Evolutionary conservation across 2,888 invertebrate species (phyloP).

Genomic region (Leptopilina myrica): DNA sequence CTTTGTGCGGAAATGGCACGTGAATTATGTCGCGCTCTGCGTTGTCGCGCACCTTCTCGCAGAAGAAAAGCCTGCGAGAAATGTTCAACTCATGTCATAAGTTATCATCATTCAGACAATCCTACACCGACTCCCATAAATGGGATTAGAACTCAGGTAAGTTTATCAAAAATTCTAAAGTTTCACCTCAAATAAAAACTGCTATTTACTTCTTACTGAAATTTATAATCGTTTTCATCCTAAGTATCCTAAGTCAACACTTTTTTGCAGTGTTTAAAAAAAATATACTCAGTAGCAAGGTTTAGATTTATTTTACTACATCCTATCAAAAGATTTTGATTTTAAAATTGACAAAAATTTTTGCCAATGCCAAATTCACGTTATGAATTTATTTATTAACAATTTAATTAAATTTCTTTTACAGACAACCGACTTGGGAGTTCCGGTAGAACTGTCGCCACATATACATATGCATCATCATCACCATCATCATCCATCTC

Average conservation of each 20-base stretch:
- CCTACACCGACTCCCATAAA: conserved; percentile 76
- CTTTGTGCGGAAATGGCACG: conserved; percentile 89
- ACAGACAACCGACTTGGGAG: conserved; percentile 76
- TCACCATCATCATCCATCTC: conserved; percentile 58
- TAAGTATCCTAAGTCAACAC: no score
- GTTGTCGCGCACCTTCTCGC: conserved; percentile 81
- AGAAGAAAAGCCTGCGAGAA: conserved; percentile 82
- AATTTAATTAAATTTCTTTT: conserved; percentile 51
- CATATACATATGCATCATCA: conserved; percentile 76
- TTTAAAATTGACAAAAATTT: no score
- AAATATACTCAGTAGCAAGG: no score
- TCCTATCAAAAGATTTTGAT: no score
- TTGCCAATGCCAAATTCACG: no score
- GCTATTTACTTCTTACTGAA: no score
- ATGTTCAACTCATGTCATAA: conserved; percentile 77
- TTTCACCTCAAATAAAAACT: no score
- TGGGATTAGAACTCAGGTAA: conserved; percentile 74
- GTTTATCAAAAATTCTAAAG: conserved; percentile 19
- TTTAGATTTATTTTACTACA: no score
- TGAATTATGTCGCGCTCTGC: conserved; percentile 83
- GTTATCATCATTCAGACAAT: conserved; percentile 76
- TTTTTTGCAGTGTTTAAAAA: no score
- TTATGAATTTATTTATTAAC: no score
- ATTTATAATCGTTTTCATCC: no score
- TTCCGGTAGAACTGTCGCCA: conserved; percentile 76